A percentile compares a stretch with the other conserved stretches of the same genome.
phyloP scores from a whole-genome alignment of 2,113 vertebrate species.

The Nesospiza acunhae region DNA sequence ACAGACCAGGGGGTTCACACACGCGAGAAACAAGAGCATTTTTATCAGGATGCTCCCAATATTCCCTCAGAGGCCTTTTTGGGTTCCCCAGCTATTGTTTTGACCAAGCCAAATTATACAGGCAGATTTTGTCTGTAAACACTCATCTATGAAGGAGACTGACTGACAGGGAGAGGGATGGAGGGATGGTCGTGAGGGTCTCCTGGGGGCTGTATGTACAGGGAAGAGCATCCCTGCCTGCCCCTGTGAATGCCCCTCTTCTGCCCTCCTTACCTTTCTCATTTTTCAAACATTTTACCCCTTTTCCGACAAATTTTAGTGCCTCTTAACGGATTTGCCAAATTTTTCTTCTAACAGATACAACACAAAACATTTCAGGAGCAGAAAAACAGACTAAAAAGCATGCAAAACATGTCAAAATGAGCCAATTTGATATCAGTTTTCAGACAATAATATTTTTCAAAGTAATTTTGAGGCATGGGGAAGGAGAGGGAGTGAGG shows the following conservation, averaged over 20 bases:
- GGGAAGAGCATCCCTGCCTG: neutral
- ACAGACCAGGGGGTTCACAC: neutral
- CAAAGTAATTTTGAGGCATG: neutral
- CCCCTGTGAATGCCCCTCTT: neutral
- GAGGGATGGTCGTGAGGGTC: neutral
- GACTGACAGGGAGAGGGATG: neutral
- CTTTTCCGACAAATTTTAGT: neutral
- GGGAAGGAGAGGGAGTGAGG: neutral
- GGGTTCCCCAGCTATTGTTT: neutral
- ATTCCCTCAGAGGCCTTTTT: neutral
- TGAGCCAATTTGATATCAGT: neutral
- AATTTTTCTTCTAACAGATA: neutral
- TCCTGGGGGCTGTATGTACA: fast-evolving
- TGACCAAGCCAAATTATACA: neutral
- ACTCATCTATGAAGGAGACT: neutral
- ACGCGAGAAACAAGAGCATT: fast-evolving
- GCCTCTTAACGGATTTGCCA: neutral
- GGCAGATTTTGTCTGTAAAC: neutral
- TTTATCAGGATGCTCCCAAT: neutral
- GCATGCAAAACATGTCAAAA: neutral
- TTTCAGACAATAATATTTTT: neutral
- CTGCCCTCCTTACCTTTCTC: neutral
- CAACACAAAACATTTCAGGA: neutral
- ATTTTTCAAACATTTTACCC: neutral
- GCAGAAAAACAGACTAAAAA: neutral